phyloP scores from a whole-genome alignment of 2,113 vertebrate genomes.

The Oncorhynchus keta region DNA sequence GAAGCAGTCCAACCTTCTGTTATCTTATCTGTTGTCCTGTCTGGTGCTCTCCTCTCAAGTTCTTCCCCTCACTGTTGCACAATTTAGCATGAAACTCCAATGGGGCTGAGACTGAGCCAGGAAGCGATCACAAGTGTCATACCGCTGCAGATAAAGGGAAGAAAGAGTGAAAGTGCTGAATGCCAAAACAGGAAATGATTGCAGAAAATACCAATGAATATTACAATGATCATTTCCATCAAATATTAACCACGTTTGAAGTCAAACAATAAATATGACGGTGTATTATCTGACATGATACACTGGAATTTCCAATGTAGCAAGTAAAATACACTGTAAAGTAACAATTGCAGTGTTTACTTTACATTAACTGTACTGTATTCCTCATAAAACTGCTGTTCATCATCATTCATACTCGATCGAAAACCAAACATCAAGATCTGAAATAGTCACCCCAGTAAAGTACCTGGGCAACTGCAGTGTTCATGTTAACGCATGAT shows the following conservation, averaged over 20 bases:
- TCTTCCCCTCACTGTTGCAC: conserved; percentile 30
- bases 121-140: conserved; percentile 13
- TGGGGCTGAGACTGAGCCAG: conserved; percentile 46
- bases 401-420: too few relatives aligned
- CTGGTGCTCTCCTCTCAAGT: conserved; percentile 24
- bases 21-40: conserved; percentile 21
- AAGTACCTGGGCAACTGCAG: background rate
- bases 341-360: too few relatives aligned
- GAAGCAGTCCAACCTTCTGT: conserved; percentile 2
- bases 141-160: conserved; percentile 32
- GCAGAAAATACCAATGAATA: background rate
- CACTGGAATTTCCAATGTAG: background rate
- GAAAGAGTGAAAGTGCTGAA: conserved; percentile 34
- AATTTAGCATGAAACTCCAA: conserved; percentile 22
- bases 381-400: background rate
- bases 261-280: background rate
- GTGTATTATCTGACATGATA: background rate
- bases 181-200: conserved; percentile 23
- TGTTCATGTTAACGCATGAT: background rate
- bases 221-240: background rate
- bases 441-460: background rate
- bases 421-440: background rate
- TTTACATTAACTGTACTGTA: too few relatives aligned
- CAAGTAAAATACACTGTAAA: too few relatives aligned
- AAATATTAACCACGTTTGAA: background rate